Conservation (phyloP, 2,113 vertebrate genomes). For the Sphyrna mokarran region DNA sequence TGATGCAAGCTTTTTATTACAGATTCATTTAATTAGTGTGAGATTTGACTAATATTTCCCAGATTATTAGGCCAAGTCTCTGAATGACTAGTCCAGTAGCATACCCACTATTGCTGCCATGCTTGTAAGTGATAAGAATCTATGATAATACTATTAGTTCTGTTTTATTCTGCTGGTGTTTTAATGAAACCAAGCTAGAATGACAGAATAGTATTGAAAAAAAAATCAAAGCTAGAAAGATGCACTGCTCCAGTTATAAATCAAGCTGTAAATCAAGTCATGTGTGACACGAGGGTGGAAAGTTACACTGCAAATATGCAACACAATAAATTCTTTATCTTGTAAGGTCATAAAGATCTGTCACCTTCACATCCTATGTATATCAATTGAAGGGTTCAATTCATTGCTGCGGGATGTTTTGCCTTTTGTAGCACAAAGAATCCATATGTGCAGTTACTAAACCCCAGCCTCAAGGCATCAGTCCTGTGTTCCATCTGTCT, state of each 20-base stretch:
- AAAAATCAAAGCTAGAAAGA: background rate
- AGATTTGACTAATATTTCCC: background rate
- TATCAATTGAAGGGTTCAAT: background rate
- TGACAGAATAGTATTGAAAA: background rate
- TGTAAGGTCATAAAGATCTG: slow-evolving; percentile 19
- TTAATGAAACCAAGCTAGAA: background rate
- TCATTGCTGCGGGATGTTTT: slow-evolving; percentile 26
- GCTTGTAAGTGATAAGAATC: background rate
- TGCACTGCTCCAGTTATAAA: slow-evolving; percentile 10
- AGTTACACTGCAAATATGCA: slow-evolving; percentile 20
- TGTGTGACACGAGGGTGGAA: background rate
- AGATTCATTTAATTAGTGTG: too few species aligned
- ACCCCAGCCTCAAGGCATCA: slow-evolving; percentile 17
- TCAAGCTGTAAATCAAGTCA: slow-evolving; percentile 16
- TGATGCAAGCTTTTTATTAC: background rate
- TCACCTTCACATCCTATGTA: background rate
- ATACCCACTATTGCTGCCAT: background rate
- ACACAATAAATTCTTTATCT: slow-evolving; percentile 7
- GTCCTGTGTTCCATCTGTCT: background rate
- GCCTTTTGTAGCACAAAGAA: background rate
- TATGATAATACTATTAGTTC: background rate
- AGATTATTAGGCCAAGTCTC: background rate
- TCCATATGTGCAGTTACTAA: background rate
- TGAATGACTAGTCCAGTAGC: background rate
- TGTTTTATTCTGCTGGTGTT: background rate